These are phyloP conservation scores for Drosophila eohydei DNA, from an alignment of 2,888 invertebrate genomes.

Conservation along the genomic window DNA sequence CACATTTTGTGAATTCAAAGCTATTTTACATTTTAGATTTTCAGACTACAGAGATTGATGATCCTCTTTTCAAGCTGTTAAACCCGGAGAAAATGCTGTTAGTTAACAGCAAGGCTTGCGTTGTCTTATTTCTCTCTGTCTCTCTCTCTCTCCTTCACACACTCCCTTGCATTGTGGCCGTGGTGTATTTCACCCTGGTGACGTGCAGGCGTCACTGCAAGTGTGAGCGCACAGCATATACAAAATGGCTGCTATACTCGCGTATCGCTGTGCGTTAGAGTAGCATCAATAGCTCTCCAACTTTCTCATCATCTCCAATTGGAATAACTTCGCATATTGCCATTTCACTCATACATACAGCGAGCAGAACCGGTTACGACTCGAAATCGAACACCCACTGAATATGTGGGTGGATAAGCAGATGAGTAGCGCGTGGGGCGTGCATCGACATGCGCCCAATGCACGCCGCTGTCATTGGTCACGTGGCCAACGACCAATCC, in stretches of 20 bases:
- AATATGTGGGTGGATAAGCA: constrained; percentile 45
- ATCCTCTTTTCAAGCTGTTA: constrained; percentile 21
- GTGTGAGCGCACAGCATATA: constrained; percentile 47
- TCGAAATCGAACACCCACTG: constrained; percentile 60
- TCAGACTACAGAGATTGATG: neutral
- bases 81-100: constrained; percentile 22
- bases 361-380: constrained; percentile 50
- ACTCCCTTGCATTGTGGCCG: constrained; percentile 6
- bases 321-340: constrained; percentile 45
- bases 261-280: constrained; percentile 22
- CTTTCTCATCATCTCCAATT: constrained; percentile 61
- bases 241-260: constrained; percentile 49
- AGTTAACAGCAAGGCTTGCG: constrained; percentile 34
- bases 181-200: constrained; percentile 38
- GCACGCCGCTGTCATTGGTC: constrained; percentile 37
- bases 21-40: too few species aligned
- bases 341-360: constrained; percentile 42
- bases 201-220: constrained; percentile 4
- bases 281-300: constrained; percentile 27
- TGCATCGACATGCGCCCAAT: constrained; percentile 50
- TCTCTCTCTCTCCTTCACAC: neutral
- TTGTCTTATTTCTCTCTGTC: neutral
- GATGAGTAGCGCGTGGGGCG: constrained; percentile 59
- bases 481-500: constrained; percentile 38
- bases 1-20: too few species aligned